Evolutionary conservation across 2,888 invertebrate genomes (phyloP), one percentile per base, ranked within the genome.

Genomic region (Lamellibrachia satsuma): DNA sequence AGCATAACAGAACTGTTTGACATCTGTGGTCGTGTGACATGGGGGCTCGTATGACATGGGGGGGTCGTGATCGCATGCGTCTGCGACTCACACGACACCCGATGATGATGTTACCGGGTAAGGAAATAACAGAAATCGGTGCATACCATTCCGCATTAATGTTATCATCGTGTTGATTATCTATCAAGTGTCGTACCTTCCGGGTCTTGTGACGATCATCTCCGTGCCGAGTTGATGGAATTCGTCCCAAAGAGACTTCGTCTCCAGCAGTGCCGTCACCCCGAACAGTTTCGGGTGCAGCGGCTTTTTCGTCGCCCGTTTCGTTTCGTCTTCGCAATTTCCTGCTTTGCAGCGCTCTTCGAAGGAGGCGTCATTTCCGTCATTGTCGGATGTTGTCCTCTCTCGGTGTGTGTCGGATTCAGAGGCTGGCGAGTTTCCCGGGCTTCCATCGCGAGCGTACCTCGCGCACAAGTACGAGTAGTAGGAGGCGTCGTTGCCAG

Each of bases 171-270:
- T 39, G 39, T 39, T 55, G 55, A 9, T 9, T 55, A 3, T 9
- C 9, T 55, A 55, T 55, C 55, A 55, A 60, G 75, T 39, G 39
- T 39, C 94, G 94, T 94, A 96, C 96, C 96, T 95, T 92, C 96
- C 96, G n/a, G 96, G 99, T 97, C 99, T 99, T 1, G 99, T 99
- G 91, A 99, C 99, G 94, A 99, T 99, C 99, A 99, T 99, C 97
- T 99, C 99, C 0, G 99, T 99, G 92, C 99, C 99, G 60, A 99
- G 97, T 95, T 98, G 98, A 97, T 99, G 98, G 97, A 99, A 99
- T 96, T 98, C 98, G 95, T 99, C 98, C 99, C 99, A 99, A 9
- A 99, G 97, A 0, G 98, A 97, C 95, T 99, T 98, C 96, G 99
- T 98, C 96, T 99, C 99, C 90, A 99, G 97, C 0, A 98, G 97